Conservation (phyloP, 2,797 vertebrate genomes). For the Spondyliosoma cantharus region DNA sequence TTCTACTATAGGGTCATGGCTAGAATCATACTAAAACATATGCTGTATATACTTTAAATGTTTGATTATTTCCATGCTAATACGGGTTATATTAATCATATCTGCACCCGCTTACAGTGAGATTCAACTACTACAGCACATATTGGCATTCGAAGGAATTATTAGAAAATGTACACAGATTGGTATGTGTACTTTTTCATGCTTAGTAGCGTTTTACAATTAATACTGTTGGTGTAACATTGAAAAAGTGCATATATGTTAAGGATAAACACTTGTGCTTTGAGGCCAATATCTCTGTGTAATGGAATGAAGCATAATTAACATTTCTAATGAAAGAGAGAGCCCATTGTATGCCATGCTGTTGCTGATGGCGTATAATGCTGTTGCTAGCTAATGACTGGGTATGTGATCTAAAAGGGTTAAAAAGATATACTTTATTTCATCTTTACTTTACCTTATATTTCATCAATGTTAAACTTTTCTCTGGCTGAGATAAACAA, state of each 20-base stretch:
- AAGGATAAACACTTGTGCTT: not conserved
- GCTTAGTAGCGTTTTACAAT: not conserved
- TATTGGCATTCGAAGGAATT: not conserved
- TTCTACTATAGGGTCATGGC: not conserved
- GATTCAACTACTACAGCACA: not conserved
- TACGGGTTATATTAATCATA: not conserved
- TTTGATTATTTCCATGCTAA: not conserved
- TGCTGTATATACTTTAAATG: not conserved
- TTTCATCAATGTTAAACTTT: constrained; percentile 11
- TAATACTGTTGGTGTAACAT: not conserved
- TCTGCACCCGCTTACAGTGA: not conserved
- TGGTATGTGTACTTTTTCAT: not conserved
- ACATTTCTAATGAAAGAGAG: not conserved
- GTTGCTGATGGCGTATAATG: no score
- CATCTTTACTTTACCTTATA: not conserved
- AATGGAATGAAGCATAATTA: not conserved
- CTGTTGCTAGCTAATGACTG: no score
- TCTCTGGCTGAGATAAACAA: constrained; percentile 36
- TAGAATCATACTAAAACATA: not conserved
- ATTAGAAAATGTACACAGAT: not conserved
- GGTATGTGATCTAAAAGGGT: no score
- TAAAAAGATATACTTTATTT: no score
- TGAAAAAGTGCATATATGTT: not conserved
- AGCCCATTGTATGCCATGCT: no score
- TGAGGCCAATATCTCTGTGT: not conserved